Evolutionary conservation across 1,140 invertebrate species (phyloP).

Genomic region (Lepidurus apus): DNA sequence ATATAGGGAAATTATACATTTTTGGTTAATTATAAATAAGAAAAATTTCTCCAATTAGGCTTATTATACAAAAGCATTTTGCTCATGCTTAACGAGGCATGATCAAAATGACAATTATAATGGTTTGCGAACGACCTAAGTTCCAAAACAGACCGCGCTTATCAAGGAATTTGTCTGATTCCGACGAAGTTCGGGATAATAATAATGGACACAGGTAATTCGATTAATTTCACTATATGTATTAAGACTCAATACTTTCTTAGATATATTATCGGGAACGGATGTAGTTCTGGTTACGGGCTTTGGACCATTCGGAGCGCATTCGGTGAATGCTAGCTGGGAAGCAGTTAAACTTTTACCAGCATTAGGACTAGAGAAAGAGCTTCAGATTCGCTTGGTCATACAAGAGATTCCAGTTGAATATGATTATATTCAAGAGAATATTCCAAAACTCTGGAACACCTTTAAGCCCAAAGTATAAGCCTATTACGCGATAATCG

Average conservation of each 20-base stretch:
- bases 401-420: constrained; percentile 59
- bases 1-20: not conserved
- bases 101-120: too few species aligned
- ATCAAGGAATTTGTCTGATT: too few species aligned
- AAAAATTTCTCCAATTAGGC: too few species aligned
- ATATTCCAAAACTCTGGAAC: constrained; percentile 58
- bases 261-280: not conserved
- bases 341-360: constrained; percentile 60
- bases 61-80: too few species aligned
- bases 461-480: constrained; percentile 58
- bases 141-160: too few species aligned
- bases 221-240: too few species aligned
- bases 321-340: constrained; percentile 70
- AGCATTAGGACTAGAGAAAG: constrained; percentile 41
- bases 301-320: constrained; percentile 65
- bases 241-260: not conserved
- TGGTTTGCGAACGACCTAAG: too few species aligned
- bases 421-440: constrained; percentile 56
- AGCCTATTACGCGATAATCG: constrained; percentile 16
- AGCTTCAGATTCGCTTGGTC: constrained; percentile 52
- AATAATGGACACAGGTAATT: too few species aligned
- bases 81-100: too few species aligned
- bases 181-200: too few species aligned
- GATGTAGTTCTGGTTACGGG: constrained; percentile 55
- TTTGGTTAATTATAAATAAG: not conserved